Conservation (phyloP, 2,113 vertebrate species). For the Amblyopsis rosae region DNA sequence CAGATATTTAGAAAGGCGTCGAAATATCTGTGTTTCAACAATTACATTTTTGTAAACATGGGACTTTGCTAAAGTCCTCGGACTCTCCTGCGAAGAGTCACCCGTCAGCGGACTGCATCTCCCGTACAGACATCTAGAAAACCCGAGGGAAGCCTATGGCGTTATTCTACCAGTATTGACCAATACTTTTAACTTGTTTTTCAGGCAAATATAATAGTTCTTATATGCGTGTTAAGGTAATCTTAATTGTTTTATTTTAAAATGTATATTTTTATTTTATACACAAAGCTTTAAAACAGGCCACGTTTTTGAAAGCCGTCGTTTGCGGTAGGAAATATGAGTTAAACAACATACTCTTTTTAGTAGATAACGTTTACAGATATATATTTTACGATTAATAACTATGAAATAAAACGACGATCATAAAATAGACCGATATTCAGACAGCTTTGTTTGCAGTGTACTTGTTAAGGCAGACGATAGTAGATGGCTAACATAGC, state of each 20-base stretch:
- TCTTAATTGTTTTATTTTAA: neutral
- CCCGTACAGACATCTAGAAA: slow-evolving; percentile 63
- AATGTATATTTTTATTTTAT: slow-evolving; percentile 20
- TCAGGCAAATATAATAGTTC: neutral
- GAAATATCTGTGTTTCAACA: slow-evolving; percentile 8
- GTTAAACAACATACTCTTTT: too few species aligned
- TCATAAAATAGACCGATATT: neutral
- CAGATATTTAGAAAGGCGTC: slow-evolving; percentile 3
- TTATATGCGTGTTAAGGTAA: neutral
- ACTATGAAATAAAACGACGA: neutral
- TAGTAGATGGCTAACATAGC: too few species aligned
- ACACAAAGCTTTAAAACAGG: slow-evolving; percentile 19
- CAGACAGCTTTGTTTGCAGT: neutral
- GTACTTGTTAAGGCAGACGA: too few species aligned
- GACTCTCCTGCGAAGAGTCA: slow-evolving; percentile 55
- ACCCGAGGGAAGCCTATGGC: slow-evolving; percentile 67
- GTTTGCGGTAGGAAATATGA: slow-evolving; percentile 37
- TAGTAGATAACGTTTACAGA: neutral
- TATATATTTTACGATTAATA: neutral
- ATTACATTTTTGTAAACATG: slow-evolving; percentile 51
- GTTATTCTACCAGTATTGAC: slow-evolving; percentile 12
- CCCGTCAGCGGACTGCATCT: slow-evolving; percentile 39
- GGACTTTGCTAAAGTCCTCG: slow-evolving; percentile 72
- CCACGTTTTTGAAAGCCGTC: slow-evolving; percentile 44
- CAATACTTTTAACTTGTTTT: neutral